A percentile compares a stretch with the other conserved stretches of the same genome.
Evolutionary conservation across 2,888 invertebrate genomes (phyloP).

Genomic region (Pherbina coryleti): DNA sequence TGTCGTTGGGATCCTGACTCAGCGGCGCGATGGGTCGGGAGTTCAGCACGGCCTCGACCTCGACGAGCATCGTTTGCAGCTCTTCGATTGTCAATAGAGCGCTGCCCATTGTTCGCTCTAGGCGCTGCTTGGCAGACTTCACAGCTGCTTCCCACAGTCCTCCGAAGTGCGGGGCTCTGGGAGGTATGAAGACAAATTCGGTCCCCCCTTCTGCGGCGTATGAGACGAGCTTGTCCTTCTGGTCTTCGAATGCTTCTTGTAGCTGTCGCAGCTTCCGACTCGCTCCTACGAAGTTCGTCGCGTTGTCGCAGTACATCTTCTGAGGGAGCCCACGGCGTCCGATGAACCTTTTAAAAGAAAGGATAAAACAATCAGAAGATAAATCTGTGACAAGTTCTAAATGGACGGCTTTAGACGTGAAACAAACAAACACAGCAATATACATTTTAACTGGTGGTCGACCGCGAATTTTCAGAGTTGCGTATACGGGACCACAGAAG

Average conservation of each 20-base stretch:
- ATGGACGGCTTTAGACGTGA: conserved; percentile 39
- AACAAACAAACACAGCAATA: conserved; percentile 27
- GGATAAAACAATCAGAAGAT: conserved; percentile 28
- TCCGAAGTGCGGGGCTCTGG: conserved; percentile 25
- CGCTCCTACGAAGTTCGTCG: conserved; percentile 30
- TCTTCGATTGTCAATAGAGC: not conserved
- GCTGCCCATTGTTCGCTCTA: conserved; percentile 2
- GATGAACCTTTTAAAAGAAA: conserved; percentile 39
- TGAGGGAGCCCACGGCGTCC: conserved; percentile 32
- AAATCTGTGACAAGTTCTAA: conserved; percentile 33
- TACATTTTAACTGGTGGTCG: conserved; percentile 37
- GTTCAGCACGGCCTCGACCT: conserved; percentile 48
- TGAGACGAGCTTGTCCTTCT: not conserved
- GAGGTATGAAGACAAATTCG: conserved; percentile 30
- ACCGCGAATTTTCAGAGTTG: conserved; percentile 30
- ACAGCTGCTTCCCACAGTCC: conserved; percentile 18
- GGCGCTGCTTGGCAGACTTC: conserved; percentile 17
- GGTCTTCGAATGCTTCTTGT: not conserved
- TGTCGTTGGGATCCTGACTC: conserved; percentile 42
- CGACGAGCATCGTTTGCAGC: not conserved
- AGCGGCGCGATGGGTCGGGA: conserved; percentile 47
- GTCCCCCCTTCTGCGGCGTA: not conserved
- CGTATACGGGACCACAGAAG: not conserved
- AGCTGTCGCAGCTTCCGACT: conserved; percentile 16
- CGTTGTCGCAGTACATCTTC: conserved; percentile 34